Base-by-base conservation (phyloP, 2,888 invertebrate species). In the Caradrina kadenii region DNA sequence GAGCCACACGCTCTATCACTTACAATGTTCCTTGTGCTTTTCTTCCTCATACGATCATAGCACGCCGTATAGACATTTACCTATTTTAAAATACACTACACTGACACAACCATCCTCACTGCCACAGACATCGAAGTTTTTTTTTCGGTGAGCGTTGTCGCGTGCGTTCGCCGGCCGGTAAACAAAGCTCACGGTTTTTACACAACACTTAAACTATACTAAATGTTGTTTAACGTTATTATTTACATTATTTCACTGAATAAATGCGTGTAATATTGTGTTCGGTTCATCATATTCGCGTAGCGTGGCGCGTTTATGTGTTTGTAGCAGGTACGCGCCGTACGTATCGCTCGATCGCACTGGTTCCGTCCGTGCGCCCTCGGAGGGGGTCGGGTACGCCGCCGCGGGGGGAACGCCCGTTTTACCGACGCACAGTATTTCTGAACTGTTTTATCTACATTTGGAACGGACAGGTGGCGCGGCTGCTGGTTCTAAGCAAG, bases 121-220 rank as follows among this genome's bases (percentile, higher is more conserved):
- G 89, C 90, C 93, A 91, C 93, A 92, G 93, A 95, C 95, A 95
- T 95, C 90, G 91, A 91, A 91, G 90, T 89, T 91, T 91, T 85
- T 88, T 92, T 92, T 93, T 92, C 91, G 91, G 89, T 88, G 90
- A 91, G 92, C 93, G 92, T 90, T 91, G 92, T 93, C 97, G 89
- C 97, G 97, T 89, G 97, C 97, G 91, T 92, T 91, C 89, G 91
- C 94, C 96, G 93, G 98, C 98, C 88, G 98, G 97, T 77, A 97
- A 97, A 86, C 86, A 86, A 86, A 79, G 63, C 83, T 76, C 83
- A 79, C 76, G 82, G 97, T 97, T 76, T 96, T 96, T 76, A 97
- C 97, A 85, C 93, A 87, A 88, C 89, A 90, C 88, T 96, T 96
- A 80, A 96, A 97, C 74, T 97, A 97, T 82, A 73, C 80, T 80